These are phyloP conservation scores for Cyphomyrmex costatus DNA, from an alignment of 1,140 invertebrate species.

Conservation along the genomic window DNA sequence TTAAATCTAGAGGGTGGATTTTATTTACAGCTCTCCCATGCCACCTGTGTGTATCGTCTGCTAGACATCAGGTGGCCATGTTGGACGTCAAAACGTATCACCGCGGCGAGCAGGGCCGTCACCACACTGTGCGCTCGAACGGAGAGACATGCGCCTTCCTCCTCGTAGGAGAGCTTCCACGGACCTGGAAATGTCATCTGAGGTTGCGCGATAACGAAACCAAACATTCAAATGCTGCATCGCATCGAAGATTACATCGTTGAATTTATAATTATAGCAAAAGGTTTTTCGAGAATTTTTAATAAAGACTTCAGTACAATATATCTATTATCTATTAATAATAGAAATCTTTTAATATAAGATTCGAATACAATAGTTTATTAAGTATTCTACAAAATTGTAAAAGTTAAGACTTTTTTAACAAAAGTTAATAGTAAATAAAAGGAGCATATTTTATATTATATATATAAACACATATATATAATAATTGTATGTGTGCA, in stretches of 20 bases:
- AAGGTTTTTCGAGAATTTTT: neutral
- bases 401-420: too few relatives aligned
- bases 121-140: slow-evolving; percentile 27
- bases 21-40: slow-evolving; percentile 82
- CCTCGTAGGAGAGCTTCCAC: neutral
- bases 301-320: neutral
- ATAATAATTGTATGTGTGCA: too few relatives aligned
- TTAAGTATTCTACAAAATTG: too few relatives aligned
- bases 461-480: too few relatives aligned
- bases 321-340: neutral
- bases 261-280: neutral
- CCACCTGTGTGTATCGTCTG: slow-evolving; percentile 84
- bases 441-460: too few relatives aligned
- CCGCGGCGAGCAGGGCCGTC: slow-evolving; percentile 60
- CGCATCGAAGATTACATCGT: neutral
- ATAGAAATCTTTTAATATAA: neutral
- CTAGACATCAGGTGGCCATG: slow-evolving; percentile 84
- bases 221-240: neutral
- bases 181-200: slow-evolving; percentile 7
- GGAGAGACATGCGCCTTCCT: slow-evolving; percentile 1
- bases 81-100: slow-evolving; percentile 77
- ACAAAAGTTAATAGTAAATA: too few relatives aligned
- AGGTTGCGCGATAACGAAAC: slow-evolving; percentile 12
- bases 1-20: slow-evolving; percentile 79
- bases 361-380: too few relatives aligned